phyloP scores from a whole-genome alignment of 2,888 invertebrate genomes.

The Aporophyla nigra region DNA sequence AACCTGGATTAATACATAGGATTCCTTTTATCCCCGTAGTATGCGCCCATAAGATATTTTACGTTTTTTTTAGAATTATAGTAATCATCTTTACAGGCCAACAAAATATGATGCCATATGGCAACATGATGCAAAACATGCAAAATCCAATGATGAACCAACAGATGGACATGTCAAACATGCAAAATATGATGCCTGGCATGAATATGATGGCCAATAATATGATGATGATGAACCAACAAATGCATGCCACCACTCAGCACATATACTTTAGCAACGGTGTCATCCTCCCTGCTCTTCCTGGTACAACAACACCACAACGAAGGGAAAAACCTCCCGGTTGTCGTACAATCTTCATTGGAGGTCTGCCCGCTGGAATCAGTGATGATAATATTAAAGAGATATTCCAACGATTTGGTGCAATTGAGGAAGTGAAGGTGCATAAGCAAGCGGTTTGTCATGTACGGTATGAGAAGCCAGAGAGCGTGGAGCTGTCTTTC shows the following conservation, averaged over 20 bases:
- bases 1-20: too few relatives aligned
- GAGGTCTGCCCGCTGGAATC: slow-evolving; percentile 96
- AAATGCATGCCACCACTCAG: slow-evolving; percentile 73
- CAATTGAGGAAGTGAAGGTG: slow-evolving; percentile 89
- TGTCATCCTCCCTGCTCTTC: slow-evolving; percentile 96
- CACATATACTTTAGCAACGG: slow-evolving; percentile 92
- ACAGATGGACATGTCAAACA: slow-evolving; percentile 70
- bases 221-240: slow-evolving; percentile 86
- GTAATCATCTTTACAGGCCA: slow-evolving; percentile 60
- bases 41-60: too few relatives aligned
- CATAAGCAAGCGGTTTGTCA: slow-evolving; percentile 98
- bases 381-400: slow-evolving; percentile 95
- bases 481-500: slow-evolving; percentile 96
- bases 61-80: too few relatives aligned
- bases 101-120: slow-evolving; percentile 71
- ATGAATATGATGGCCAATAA: slow-evolving; percentile 77
- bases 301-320: slow-evolving; percentile 94
- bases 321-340: slow-evolving; percentile 96
- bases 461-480: slow-evolving; percentile 95
- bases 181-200: slow-evolving; percentile 66
- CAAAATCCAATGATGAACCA: slow-evolving; percentile 68
- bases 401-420: slow-evolving; percentile 95
- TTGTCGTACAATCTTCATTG: slow-evolving; percentile 97
- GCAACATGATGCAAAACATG: slow-evolving; percentile 67
- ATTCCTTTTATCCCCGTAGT: too few relatives aligned